These are phyloP conservation scores for Galaxea fascicularis DNA, from an alignment of 92 coral and sea anemone species.

Conservation along the genomic window DNA sequence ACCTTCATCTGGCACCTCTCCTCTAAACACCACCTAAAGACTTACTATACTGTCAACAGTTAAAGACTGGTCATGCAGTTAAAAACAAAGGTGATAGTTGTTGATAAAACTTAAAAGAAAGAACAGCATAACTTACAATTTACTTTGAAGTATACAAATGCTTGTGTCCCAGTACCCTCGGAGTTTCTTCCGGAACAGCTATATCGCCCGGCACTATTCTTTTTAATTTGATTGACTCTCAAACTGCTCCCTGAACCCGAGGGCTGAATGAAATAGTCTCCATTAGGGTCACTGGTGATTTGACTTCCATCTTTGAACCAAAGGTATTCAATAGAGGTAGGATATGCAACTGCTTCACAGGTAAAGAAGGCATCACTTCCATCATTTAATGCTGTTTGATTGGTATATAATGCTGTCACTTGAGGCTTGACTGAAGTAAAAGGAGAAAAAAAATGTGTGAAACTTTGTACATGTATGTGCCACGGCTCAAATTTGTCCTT, in stretches of 20 bases:
- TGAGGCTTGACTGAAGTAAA: constrained; percentile 54
- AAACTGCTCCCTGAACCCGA: constrained; percentile 27
- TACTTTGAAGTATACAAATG: constrained; percentile 54
- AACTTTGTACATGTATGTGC: no score
- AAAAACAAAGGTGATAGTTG: not conserved
- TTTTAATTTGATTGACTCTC: constrained; percentile 22
- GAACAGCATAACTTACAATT: constrained; percentile 52
- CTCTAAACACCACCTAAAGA: no score
- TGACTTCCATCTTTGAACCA: constrained; percentile 49
- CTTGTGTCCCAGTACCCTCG: constrained; percentile 65
- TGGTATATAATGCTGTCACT: constrained; percentile 6
- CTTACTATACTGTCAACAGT: no score
- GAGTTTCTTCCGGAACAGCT: constrained; percentile 72
- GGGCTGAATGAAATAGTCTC: not conserved
- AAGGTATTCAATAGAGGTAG: constrained; percentile 23
- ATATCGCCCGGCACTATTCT: constrained; percentile 59
- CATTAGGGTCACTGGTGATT: not conserved
- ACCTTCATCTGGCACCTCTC: no score
- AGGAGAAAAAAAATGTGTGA: not conserved
- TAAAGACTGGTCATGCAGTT: no score
- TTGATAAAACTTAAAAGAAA: not conserved
- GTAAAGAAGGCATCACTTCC: constrained; percentile 11
- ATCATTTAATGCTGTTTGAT: constrained; percentile 46
- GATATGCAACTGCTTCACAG: constrained; percentile 58
- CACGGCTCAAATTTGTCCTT: no score